Conservation (phyloP, 2,888 invertebrate genomes). For the Campaea margaritaria region DNA sequence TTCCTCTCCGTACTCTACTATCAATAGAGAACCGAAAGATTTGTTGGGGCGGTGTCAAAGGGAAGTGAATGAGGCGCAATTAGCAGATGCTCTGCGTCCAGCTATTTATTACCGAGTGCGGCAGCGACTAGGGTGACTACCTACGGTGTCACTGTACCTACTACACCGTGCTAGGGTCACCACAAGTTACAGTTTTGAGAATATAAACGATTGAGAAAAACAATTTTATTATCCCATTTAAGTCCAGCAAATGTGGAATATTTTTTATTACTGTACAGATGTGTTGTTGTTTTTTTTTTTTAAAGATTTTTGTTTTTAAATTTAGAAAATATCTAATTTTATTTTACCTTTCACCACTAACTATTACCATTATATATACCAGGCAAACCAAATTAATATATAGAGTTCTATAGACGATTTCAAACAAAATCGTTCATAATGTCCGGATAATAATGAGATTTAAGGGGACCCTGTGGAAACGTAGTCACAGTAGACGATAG, state of each 20-base stretch:
- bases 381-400: too few species aligned
- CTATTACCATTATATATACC: too few species aligned
- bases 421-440: background rate
- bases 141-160: background rate
- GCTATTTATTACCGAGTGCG: constrained; percentile 55
- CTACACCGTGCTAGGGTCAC: background rate
- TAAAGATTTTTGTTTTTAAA: too few species aligned
- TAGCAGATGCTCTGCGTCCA: constrained; percentile 67
- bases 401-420: background rate
- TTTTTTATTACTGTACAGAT: too few species aligned
- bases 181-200: background rate
- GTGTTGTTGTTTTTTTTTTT: too few species aligned
- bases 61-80: constrained; percentile 65
- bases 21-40: constrained; percentile 20
- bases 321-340: too few species aligned
- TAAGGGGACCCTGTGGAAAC: constrained; percentile 7
- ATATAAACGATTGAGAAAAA: too few species aligned
- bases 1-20: constrained; percentile 5
- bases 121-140: constrained; percentile 44
- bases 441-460: background rate
- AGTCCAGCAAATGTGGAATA: too few species aligned
- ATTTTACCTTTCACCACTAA: too few species aligned
- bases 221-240: too few species aligned
- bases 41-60: constrained; percentile 31
- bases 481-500: constrained; percentile 24